Conservation (phyloP, 2,113 vertebrate species). For the Ammodramus savannarum region DNA sequence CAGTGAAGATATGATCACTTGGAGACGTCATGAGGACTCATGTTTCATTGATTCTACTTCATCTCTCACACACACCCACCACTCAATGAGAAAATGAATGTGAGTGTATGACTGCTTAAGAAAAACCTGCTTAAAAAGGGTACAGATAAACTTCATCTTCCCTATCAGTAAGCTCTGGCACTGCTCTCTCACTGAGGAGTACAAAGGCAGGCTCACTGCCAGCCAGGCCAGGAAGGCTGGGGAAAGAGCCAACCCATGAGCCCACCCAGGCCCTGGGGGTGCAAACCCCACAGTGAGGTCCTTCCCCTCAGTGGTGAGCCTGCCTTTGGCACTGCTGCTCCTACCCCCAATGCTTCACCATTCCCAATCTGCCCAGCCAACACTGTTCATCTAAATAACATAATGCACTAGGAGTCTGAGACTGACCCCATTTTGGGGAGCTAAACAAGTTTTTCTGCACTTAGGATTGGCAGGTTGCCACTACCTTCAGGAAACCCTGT, state of each 20-base stretch:
- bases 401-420: background rate
- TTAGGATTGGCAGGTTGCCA: background rate
- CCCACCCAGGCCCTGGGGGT: background rate
- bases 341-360: accelerated
- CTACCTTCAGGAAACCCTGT: background rate
- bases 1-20: background rate
- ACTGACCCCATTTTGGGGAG: background rate
- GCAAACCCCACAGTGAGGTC: accelerated
- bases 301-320: background rate
- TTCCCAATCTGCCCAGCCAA: background rate
- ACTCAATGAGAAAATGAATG: background rate
- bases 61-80: background rate
- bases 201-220: background rate
- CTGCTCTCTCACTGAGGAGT: background rate
- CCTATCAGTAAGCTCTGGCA: background rate
- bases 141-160: background rate
- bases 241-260: background rate
- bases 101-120: background rate
- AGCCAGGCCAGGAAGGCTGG: background rate
- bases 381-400: background rate
- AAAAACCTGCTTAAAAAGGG: background rate
- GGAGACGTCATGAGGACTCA: background rate
- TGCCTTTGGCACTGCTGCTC: background rate
- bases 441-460: background rate
- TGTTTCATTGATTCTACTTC: background rate